These are phyloP conservation scores for Cyclopterus lumpus DNA, from an alignment of 2,797 vertebrate species.

Conservation along the genomic window DNA sequence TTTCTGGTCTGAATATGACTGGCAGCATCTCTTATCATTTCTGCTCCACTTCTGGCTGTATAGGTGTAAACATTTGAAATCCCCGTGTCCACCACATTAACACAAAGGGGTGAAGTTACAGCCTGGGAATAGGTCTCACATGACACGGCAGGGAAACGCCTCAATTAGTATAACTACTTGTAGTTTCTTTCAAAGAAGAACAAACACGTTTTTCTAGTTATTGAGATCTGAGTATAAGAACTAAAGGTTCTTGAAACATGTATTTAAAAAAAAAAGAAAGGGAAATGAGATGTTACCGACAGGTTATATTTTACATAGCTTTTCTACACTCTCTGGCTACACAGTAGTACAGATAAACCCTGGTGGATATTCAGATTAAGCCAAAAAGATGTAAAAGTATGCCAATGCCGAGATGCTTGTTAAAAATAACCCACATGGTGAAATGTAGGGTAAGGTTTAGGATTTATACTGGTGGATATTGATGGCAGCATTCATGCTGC, in stretches of 20 bases:
- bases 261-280: not conserved
- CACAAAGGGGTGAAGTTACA: constrained; percentile 27
- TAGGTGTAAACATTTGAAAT: constrained; percentile 32
- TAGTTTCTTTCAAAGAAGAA: not conserved
- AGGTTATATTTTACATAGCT: not conserved
- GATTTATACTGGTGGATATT: not conserved
- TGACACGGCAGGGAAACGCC: constrained; percentile 24
- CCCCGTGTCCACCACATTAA: constrained; percentile 31
- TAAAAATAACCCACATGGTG: not conserved
- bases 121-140: not conserved
- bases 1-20: not conserved
- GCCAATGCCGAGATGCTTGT: not conserved
- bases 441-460: not conserved
- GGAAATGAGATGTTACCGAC: not conserved
- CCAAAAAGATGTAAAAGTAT: not conserved
- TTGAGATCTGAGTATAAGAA: not conserved
- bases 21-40: not conserved
- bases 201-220: not conserved
- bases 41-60: not conserved
- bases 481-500: not conserved
- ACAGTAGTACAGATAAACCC: not conserved
- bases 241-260: not conserved
- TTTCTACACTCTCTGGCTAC: not conserved
- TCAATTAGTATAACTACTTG: not conserved
- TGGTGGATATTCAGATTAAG: not conserved